Evolutionary conservation across 1,140 invertebrate genomes (phyloP).

Genomic region (Homarus americanus): DNA sequence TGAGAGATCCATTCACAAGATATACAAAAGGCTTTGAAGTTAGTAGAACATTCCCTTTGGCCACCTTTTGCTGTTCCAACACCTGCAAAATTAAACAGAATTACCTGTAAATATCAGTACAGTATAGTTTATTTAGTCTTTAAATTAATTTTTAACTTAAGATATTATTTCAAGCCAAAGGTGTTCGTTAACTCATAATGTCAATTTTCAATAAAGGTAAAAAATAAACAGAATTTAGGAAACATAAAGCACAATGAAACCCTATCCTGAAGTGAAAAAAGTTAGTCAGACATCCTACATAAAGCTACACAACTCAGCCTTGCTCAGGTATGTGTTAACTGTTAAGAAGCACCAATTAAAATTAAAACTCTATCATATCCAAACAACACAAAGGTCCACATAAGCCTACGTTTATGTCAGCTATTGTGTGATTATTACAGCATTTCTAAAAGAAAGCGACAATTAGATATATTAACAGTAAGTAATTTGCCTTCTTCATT

Average conservation of each 20-base stretch:
- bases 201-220: not conserved
- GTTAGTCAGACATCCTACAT: not conserved
- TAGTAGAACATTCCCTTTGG: slow-evolving; percentile 17
- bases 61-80: not conserved
- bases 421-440: too few species aligned
- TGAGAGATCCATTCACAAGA: slow-evolving; percentile 15
- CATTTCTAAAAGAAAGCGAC: too few species aligned
- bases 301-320: too few species aligned
- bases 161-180: not conserved
- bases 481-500: too few species aligned
- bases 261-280: not conserved
- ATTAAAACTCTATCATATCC: too few species aligned
- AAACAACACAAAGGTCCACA: too few species aligned
- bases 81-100: not conserved
- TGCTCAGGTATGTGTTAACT: too few species aligned
- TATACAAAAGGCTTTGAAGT: slow-evolving; percentile 12
- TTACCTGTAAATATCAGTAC: not conserved
- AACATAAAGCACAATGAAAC: not conserved
- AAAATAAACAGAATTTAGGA: not conserved
- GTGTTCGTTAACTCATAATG: not conserved
- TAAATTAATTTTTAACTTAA: not conserved
- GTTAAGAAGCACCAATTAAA: too few species aligned
- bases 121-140: not conserved
- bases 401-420: too few species aligned
- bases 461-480: too few species aligned